Evolutionary conservation across 2,888 invertebrate species (phyloP).

Genomic region (Pammene fasciana): DNA sequence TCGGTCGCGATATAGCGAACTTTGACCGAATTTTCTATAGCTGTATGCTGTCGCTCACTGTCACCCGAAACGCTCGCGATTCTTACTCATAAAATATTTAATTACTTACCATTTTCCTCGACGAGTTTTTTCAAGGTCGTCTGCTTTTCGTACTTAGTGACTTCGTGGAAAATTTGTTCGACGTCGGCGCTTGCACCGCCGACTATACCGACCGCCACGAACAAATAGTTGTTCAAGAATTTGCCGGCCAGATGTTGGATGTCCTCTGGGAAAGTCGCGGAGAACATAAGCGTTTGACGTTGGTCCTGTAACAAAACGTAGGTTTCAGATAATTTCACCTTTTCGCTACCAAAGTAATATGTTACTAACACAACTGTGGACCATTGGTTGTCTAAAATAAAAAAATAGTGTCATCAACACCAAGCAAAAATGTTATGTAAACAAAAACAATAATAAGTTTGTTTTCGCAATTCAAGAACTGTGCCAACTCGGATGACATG

Average conservation of each 20-base stretch:
- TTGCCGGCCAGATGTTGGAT: slow-evolving; percentile 93
- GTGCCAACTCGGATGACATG: too few species aligned
- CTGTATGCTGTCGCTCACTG: too few species aligned
- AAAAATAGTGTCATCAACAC: too few species aligned
- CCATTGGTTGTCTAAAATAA: too few species aligned
- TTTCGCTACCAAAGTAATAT: too few species aligned
- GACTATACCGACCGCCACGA: slow-evolving; percentile 94
- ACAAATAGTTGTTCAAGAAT: slow-evolving; percentile 91
- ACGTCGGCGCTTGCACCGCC: slow-evolving; percentile 97
- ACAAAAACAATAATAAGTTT: too few species aligned
- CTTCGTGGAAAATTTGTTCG: slow-evolving; percentile 89
- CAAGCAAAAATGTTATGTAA: too few species aligned
- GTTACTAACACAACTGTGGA: too few species aligned
- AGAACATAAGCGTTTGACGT: slow-evolving; percentile 99
- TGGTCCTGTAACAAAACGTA: slow-evolving; percentile 81
- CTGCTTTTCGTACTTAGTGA: slow-evolving; percentile 88
- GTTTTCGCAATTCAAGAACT: too few species aligned
- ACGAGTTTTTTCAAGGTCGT: slow-evolving; percentile 88
- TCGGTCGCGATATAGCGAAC: too few species aligned
- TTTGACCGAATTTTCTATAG: too few species aligned
- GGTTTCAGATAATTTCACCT: background rate
- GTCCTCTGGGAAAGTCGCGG: slow-evolving; percentile 99
- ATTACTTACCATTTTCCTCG: slow-evolving; percentile 74
- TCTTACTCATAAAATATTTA: background rate
- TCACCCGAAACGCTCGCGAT: too few species aligned